Evolutionary conservation across 2,888 invertebrate species (phyloP), one percentile per base, ranked within the genome.

Genomic region (Gortyna flavago): DNA sequence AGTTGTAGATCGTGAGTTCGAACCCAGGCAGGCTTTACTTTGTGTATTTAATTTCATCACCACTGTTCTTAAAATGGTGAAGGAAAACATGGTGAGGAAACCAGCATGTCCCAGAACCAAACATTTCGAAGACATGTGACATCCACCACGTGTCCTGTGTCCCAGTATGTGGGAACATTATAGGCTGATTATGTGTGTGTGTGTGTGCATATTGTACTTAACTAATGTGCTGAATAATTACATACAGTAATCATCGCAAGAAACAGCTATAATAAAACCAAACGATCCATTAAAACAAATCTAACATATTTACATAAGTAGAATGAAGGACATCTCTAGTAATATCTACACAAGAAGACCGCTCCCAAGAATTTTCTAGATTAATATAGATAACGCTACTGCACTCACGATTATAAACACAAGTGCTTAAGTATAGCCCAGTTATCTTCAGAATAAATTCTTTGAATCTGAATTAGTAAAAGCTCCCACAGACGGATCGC

Each of bases 301-400:
- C n/a, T 67, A 64, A 69, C 32, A 64, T 72, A 73, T 65, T 72
- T 71, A 72, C 85, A 57, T 78, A 78, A 64, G n/a, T 68, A 73
- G 61, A 79, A 84, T 66, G 38, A 74, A 54, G 61, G 35, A 75
- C 54, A 74, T 80, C 32, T 83, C 68, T 72, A 79, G 61, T 70
- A 64, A 72, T 65, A 64, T 76, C 41, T 7, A 21, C 71, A 77
- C 64, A 74, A 83, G 82, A 65, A 73, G 79, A 80, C 85, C 85
- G 77, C 72, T 68, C 68, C 35, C 8, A 65, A 73, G 83, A 75
- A 76, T 80, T 75, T 85, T 83, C 72, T 73, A 83, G 86, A 85
- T 83, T 83, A 77, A 65, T 72, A 62, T 32, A 83, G 85, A 85
- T 85, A 83, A 80, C 41, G 65, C 29, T 38, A 41, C 44, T 71